A percentile compares a stretch with the other conserved stretches of the same genome.
These are phyloP conservation scores for Ceryle rudis DNA, from an alignment of 2,797 vertebrate genomes.

Conservation along the genomic window DNA sequence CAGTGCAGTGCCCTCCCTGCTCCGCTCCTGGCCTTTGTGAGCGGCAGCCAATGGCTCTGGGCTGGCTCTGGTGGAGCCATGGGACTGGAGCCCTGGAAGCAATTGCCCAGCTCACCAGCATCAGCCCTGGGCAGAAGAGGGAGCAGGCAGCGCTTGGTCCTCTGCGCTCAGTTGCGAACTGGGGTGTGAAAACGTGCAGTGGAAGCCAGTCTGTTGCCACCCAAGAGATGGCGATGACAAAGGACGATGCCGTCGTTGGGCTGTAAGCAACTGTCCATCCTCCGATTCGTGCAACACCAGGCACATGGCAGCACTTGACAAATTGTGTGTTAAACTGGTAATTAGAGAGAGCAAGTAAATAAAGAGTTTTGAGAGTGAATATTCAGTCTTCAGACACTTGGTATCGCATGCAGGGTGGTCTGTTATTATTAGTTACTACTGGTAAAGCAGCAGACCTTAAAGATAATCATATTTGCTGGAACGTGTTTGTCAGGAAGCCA, in stretches of 20 bases:
- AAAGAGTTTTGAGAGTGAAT: neutral
- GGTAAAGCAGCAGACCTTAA: slow-evolving; percentile 47
- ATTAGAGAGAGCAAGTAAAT: neutral
- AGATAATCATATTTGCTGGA: slow-evolving; percentile 43
- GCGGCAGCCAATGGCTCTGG: too few species aligned
- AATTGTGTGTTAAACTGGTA: neutral
- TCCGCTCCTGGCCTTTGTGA: neutral
- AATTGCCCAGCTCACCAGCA: neutral
- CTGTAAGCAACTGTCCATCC: neutral
- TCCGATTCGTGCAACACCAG: rapidly evolving
- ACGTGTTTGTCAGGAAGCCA: slow-evolving; percentile 63
- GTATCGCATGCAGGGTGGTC: neutral
- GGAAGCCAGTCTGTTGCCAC: neutral
- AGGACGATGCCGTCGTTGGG: rapidly evolving
- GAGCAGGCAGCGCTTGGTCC: neutral
- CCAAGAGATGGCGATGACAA: rapidly evolving
- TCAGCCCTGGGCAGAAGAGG: neutral
- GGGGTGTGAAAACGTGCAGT: rapidly evolving
- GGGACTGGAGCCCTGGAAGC: neutral
- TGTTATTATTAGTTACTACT: slow-evolving; percentile 50
- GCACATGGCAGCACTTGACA: neutral
- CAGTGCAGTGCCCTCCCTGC: neutral
- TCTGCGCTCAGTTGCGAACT: neutral
- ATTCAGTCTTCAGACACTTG: neutral
- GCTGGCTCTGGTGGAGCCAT: neutral